Evolutionary conservation across 2,888 invertebrate genomes (phyloP).

Genomic region (Leptarthrus brevirostris): DNA sequence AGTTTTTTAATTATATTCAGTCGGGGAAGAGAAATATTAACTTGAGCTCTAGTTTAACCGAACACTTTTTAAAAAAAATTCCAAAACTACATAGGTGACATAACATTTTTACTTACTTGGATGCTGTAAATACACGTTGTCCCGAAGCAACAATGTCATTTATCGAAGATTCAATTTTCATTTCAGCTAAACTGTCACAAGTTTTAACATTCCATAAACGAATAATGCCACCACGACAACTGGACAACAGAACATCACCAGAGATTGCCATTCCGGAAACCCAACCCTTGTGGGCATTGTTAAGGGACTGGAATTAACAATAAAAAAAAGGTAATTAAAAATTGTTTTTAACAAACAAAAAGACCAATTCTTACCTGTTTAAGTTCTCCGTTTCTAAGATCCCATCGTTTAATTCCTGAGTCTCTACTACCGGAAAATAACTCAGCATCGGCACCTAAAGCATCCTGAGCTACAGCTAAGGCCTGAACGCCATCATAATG

Average conservation of each 20-base stretch:
- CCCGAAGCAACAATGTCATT: constrained; percentile 76
- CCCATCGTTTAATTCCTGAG: constrained; percentile 88
- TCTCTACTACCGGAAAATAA: constrained; percentile 88
- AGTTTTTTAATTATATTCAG: no score
- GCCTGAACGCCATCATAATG: constrained; percentile 92
- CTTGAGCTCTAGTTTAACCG: neutral
- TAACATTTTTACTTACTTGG: constrained; percentile 77
- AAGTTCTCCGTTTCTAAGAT: constrained; percentile 68
- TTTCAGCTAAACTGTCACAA: constrained; percentile 74
- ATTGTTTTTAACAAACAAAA: neutral
- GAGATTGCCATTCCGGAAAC: constrained; percentile 78
- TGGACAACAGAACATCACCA: constrained; percentile 74
- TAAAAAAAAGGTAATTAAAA: neutral
- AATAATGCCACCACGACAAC: constrained; percentile 81
- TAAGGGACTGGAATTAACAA: constrained; percentile 70
- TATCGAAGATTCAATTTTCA: constrained; percentile 76
- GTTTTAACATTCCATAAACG: constrained; percentile 81
- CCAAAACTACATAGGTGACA: no score
- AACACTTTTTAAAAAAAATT: no score
- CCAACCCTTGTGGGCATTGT: constrained; percentile 90
- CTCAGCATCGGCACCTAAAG: constrained; percentile 62
- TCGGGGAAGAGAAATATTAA: neutral
- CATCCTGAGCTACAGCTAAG: constrained; percentile 74
- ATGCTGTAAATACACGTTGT: constrained; percentile 81
- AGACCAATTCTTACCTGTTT: constrained; percentile 59